Evolutionary conservation across 2,113 vertebrate genomes (phyloP).

Genomic region (Eurystomus gularis): DNA sequence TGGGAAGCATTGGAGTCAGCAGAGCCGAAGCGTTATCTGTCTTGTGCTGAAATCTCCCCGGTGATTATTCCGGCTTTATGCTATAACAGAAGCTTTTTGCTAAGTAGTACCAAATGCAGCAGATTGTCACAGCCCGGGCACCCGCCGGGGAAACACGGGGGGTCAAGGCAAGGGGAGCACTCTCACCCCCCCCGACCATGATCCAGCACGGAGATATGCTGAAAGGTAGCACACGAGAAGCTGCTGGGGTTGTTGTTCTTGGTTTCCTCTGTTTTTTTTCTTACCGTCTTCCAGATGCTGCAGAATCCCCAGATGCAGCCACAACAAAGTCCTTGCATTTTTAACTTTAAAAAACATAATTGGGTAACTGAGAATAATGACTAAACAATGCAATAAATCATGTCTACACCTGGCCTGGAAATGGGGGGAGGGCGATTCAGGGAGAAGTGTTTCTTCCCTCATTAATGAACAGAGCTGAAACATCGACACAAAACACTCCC

Average conservation of each 20-base stretch:
- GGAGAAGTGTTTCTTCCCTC: conserved; percentile 9
- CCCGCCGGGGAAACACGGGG: not conserved
- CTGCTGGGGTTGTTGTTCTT: not conserved
- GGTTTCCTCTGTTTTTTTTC: not conserved
- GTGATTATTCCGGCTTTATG: not conserved
- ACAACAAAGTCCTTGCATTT: conserved; percentile 61
- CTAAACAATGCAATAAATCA: conserved; percentile 68
- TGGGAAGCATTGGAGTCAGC: not conserved
- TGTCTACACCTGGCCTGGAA: conserved; percentile 61
- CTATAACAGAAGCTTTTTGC: not conserved
- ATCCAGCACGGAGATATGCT: not conserved
- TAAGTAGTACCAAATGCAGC: not conserved
- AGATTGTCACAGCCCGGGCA: not conserved
- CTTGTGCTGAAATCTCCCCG: not conserved
- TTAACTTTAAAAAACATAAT: conserved; percentile 60
- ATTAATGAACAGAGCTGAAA: conserved; percentile 14
- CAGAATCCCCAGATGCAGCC: conserved; percentile 63
- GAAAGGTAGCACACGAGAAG: conserved; percentile 21
- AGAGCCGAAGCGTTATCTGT: not conserved
- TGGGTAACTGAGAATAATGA: conserved; percentile 72
- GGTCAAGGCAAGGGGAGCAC: not conserved
- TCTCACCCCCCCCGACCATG: rapidly evolving
- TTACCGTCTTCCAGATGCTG: conserved; percentile 67
- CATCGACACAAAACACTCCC: not conserved
- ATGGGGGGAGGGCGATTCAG: not conserved